A percentile compares a stretch with the other conserved stretches of the same genome.
Evolutionary conservation across 2,888 invertebrate genomes (phyloP).

Genomic region (Aphidoletes aphidimyza): DNA sequence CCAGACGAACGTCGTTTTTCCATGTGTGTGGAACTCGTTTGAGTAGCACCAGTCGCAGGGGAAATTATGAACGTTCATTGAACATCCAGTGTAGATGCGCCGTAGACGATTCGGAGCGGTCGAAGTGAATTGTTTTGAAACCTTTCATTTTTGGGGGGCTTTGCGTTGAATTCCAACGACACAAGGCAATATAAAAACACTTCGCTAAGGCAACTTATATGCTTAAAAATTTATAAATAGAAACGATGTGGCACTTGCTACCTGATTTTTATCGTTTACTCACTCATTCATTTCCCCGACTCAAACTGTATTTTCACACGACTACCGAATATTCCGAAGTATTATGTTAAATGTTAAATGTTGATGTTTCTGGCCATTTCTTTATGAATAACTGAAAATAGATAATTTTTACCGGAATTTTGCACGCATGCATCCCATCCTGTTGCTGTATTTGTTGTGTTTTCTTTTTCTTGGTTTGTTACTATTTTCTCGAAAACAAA

Average conservation of each 20-base stretch:
- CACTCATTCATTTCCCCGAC: background rate
- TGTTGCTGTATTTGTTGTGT: too few relatives aligned
- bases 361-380: background rate
- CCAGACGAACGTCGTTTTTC: background rate
- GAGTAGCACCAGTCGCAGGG: background rate
- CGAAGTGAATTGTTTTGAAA: background rate
- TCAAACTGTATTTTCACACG: constrained; percentile 22
- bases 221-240: constrained; percentile 46
- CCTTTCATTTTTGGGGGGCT: too few relatives aligned
- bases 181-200: background rate
- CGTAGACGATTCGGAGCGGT: background rate
- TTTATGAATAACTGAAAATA: background rate
- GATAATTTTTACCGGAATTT: constrained; percentile 12
- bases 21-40: constrained; percentile 39
- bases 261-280: constrained; percentile 37
- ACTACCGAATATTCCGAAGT: background rate
- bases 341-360: background rate
- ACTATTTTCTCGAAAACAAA: background rate
- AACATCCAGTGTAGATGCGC: constrained; percentile 40
- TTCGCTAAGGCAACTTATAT: background rate
- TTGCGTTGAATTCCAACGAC: background rate
- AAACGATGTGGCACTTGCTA: background rate
- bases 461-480: too few relatives aligned
- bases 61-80: background rate
- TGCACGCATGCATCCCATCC: background rate